Evolutionary conservation across 2,797 vertebrate genomes (phyloP), one percentile per base, ranked within the genome.

Genomic region (Crax fasciolata): DNA sequence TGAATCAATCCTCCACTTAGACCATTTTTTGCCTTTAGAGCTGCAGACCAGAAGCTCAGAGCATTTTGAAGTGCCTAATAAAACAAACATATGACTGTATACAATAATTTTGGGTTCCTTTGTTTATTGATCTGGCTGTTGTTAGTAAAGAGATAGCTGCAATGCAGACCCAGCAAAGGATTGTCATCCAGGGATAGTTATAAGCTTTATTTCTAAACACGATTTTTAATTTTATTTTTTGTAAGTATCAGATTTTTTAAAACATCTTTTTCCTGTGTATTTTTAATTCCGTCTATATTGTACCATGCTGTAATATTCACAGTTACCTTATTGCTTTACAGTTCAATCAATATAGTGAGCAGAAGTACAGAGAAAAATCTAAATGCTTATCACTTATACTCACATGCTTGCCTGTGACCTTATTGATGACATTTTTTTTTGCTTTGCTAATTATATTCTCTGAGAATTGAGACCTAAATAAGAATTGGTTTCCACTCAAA

Each of bases 401-500:
- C 63, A 71, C 39, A 44, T 54, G 28, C 65, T 81, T 84, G 80
- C 28, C 30, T 71, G 21, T 92, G 87, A 88, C 85, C 91, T 97
- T 96, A 87, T 28, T 74, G 92, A 85, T 94, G 88, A 52, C 72
- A 10, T 59, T 63, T 75, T 85, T 51, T 38, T 87, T 95, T 84
- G 13, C 35, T 54, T 89, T 85, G 32, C 54, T 96, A 91, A 94
- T 92, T 91, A 72, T 90, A 10, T 89, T 96, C 62, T 67, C 51
- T 52, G 58, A 58, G 66, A 89, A 89, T 59, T 87, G 86, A 93
- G 79, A 75, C n/a, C 46, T 85, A 90, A 90, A 59, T 89, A 93
- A 85, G 30, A 93, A 89, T 80, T 75, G 13, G n/a, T 91, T 95
- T 96, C 93, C 51, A 62, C 43, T 94, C 78, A 89, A 84, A 94